Evolutionary conservation across 2,113 vertebrate species (phyloP).

Genomic region (Phalacrocorax pelagicus): DNA sequence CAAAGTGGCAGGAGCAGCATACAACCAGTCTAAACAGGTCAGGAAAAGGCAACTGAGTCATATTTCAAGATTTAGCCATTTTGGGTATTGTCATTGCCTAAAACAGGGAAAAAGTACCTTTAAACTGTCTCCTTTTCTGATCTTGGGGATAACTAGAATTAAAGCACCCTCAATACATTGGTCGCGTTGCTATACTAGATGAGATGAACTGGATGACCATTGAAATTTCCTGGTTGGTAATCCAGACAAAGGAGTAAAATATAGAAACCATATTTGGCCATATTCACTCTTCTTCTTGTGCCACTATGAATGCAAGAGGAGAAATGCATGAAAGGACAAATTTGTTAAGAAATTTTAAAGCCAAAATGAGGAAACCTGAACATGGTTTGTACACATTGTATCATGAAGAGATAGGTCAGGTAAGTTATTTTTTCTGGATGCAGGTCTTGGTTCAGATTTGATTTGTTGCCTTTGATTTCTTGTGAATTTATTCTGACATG

Average conservation of each 20-base stretch:
- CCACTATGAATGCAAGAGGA: background rate
- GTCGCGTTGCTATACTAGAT: background rate
- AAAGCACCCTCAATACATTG: background rate
- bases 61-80: background rate
- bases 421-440: background rate
- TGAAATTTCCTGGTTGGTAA: background rate
- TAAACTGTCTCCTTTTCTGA: background rate
- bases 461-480: background rate
- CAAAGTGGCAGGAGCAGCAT: background rate
- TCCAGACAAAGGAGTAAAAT: background rate
- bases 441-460: background rate
- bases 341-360: background rate
- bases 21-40: background rate
- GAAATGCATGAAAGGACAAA: background rate
- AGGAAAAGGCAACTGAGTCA: background rate
- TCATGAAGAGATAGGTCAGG: background rate
- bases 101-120: accelerated
- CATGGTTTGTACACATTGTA: accelerated
- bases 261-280: background rate
- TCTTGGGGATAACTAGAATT: background rate
- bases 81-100: background rate
- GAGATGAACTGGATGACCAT: background rate
- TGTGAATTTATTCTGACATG: background rate
- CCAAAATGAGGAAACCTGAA: background rate
- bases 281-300: background rate